These are phyloP conservation scores for Apaloderma vittatum DNA, from an alignment of 2,113 vertebrate species.

Conservation along the genomic window DNA sequence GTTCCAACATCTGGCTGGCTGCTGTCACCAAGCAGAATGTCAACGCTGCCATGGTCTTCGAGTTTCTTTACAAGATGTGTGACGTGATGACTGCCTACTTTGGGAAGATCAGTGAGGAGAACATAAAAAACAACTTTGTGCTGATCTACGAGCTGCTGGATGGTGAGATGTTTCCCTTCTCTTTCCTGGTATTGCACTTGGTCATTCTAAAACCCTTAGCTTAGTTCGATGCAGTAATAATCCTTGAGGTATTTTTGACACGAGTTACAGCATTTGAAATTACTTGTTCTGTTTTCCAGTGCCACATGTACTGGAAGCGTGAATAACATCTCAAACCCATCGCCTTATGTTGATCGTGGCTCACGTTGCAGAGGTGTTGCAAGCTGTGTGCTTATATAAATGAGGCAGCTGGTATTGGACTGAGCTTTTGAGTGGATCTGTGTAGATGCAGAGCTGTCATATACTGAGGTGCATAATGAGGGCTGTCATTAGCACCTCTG, in stretches of 20 bases:
- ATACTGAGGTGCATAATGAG: neutral
- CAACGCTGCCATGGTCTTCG: conserved; percentile 99
- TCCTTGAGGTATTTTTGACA: neutral
- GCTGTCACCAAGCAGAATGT: conserved; percentile 99
- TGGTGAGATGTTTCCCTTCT: conserved; percentile 79
- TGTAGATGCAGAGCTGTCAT: neutral
- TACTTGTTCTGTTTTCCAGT: neutral
- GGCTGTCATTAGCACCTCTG: neutral
- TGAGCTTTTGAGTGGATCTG: neutral
- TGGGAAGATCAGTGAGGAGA: conserved; percentile 99
- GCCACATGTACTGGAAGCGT: neutral
- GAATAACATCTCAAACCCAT: neutral
- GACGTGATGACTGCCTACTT: conserved; percentile 99
- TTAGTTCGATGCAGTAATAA: neutral
- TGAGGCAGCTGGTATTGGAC: neutral
- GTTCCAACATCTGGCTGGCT: conserved; percentile 99
- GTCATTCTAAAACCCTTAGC: neutral
- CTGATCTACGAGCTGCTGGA: conserved; percentile 98
- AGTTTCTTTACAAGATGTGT: conserved; percentile 99
- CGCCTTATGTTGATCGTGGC: neutral
- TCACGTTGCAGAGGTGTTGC: neutral
- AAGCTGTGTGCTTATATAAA: neutral
- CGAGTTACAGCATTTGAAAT: neutral
- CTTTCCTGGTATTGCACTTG: neutral
- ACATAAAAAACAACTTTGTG: conserved; percentile 99